Base-by-base conservation (phyloP, 1,140 invertebrate genomes). In the Leptinotarsa defecta region DNA sequence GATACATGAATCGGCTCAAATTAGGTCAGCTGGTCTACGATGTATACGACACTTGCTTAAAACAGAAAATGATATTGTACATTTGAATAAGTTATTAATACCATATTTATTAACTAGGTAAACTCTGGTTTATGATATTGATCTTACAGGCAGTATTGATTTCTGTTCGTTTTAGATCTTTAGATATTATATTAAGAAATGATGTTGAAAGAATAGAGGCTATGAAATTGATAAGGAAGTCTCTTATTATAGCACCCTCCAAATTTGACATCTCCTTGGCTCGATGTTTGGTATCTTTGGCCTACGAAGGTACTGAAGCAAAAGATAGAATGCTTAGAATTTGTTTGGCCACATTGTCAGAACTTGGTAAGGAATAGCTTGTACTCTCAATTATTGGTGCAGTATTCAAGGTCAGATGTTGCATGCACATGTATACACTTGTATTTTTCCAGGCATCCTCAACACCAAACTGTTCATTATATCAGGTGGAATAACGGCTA, bases 121-220 rank as follows among this genome's bases (percentile, higher is more conserved):
- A 86, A 81, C 75, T 24, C 74, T 63, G 43, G 5, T 57, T 57
- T 17, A 48, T 68, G 48, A 11, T 22, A 4, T 20, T 68, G 19
- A 20, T 74, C 6, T 63, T 65, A 20, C 4, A 5, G 15, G 8
- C 15, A 67, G 24, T 75, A 19, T 72, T 71, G 62, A 57, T 72
- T 68, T 73, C 20, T 74, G 43, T 76, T 73, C 69, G 13, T 73
- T 87, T 77, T 74, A 91, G 93, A 75, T 94, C 90, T 80, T 90
- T 98, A 82, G 96, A 98, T 86, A 87, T 98, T 65, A 89, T 91
- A 88, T 87, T 91, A 64, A 90, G 94, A 78, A 97, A 97, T 86
- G 94, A 96, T 82, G 91, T 94, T 74, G 96, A 98, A 85, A 89
- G 96, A 34, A 90, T 97, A 62, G 96, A 98, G 87, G 95, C 95